Conservation (phyloP, 2,113 vertebrate genomes). For the Nematolebias whitei region DNA sequence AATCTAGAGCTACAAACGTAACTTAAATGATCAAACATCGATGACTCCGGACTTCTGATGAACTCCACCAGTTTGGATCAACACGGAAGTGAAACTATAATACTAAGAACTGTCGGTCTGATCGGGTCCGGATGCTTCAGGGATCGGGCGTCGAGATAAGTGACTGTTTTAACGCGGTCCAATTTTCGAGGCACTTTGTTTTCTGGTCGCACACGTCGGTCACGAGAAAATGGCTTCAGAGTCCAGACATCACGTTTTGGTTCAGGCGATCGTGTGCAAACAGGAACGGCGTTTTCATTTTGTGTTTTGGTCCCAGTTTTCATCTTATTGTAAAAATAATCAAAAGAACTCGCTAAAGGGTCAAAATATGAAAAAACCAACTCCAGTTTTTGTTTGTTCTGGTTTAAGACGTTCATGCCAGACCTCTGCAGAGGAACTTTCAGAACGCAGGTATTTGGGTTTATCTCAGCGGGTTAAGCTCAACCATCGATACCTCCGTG, state of each 20-base stretch:
- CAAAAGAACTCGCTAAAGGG: not conserved
- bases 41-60: not conserved
- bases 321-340: not conserved
- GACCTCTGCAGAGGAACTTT: too few relatives aligned
- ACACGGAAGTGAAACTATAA: too few relatives aligned
- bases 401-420: not conserved
- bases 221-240: conserved; percentile 8
- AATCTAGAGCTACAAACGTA: conserved; percentile 63
- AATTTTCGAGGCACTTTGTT: not conserved
- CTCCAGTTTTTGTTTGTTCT: not conserved
- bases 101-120: not conserved
- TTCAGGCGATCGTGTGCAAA: not conserved
- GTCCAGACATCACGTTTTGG: not conserved
- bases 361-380: not conserved
- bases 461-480: rapidly evolving
- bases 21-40: conserved; percentile 37
- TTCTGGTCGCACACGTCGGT: not conserved
- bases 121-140: not conserved
- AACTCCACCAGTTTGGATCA: not conserved
- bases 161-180: not conserved
- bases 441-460: not conserved
- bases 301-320: conserved; percentile 11
- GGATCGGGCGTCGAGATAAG: not conserved
- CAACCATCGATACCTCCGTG: not conserved
- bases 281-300: rapidly evolving